These are phyloP conservation scores for Nautilus pompilius DNA, from an alignment of 1,140 invertebrate species.

Conservation along the genomic window DNA sequence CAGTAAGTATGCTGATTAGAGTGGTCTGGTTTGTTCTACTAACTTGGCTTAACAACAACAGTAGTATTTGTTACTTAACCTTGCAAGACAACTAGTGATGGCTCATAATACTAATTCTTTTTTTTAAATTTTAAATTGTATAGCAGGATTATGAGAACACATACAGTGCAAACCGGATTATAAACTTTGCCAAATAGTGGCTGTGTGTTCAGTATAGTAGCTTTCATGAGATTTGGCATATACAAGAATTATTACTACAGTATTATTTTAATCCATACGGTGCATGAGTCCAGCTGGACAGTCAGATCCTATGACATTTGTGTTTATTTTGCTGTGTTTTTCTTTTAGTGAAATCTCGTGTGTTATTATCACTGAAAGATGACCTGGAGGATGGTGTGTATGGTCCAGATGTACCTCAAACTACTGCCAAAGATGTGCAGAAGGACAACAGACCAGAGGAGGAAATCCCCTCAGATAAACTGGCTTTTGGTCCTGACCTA, in stretches of 20 bases:
- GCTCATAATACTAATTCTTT: not conserved
- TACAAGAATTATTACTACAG: not conserved
- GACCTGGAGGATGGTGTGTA: constrained; percentile 32
- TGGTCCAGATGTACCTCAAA: constrained; percentile 25
- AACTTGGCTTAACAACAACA: too few species aligned
- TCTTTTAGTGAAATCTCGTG: constrained; percentile 44
- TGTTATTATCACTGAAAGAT: constrained; percentile 39
- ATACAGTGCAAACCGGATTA: not conserved
- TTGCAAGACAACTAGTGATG: not conserved
- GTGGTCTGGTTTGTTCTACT: too few species aligned
- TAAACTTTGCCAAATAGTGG: not conserved
- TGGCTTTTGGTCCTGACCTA: not conserved
- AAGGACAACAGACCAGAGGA: constrained; percentile 9
- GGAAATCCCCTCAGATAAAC: constrained; percentile 3
- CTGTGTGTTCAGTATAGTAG: not conserved
- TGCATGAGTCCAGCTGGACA: not conserved
- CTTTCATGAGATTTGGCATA: not conserved
- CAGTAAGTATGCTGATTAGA: constrained; percentile 33
- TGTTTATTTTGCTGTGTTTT: constrained; percentile 8
- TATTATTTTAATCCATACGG: not conserved
- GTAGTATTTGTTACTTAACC: too few species aligned
- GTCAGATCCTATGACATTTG: not conserved
- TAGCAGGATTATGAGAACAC: not conserved
- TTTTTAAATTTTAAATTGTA: not conserved
- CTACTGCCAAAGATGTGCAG: not conserved